phyloP scores from a whole-genome alignment of 2,888 invertebrate genomes.

The Clostera curtula region DNA sequence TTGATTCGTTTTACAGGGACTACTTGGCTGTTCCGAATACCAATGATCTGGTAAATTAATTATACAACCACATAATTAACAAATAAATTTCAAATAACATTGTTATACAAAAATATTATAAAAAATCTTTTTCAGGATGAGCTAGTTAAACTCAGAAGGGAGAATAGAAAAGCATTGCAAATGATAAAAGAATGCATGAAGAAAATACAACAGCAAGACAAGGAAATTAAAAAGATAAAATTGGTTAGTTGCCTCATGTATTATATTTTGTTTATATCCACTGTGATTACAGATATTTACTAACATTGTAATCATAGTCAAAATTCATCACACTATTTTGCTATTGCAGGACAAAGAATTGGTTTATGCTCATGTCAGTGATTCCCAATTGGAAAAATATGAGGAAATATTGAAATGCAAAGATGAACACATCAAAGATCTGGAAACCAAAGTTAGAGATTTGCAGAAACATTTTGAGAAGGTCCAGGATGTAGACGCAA shows the following conservation, averaged over 20 bases:
- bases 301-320: too few species aligned
- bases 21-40: conserved; percentile 50
- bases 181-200: conserved; percentile 75
- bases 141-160: conserved; percentile 61
- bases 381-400: conserved; percentile 61
- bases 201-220: conserved; percentile 70
- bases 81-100: conserved; percentile 2
- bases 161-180: conserved; percentile 72
- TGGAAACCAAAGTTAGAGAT: conserved; percentile 60
- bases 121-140: conserved; percentile 45
- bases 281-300: too few species aligned
- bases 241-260: conserved; percentile 31
- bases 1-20: conserved; percentile 39
- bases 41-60: conserved; percentile 45
- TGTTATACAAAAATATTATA: conserved; percentile 1
- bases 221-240: conserved; percentile 64
- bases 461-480: conserved; percentile 53
- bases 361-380: conserved; percentile 56
- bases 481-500: conserved; percentile 35
- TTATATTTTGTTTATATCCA: conserved; percentile 1
- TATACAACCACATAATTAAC: neutral
- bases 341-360: conserved; percentile 53
- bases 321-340: too few species aligned
- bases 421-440: conserved; percentile 69
- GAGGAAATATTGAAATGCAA: conserved; percentile 69